These are phyloP conservation scores for Chymomyza costata DNA, from an alignment of 1,140 invertebrate genomes.

Conservation along the genomic window DNA sequence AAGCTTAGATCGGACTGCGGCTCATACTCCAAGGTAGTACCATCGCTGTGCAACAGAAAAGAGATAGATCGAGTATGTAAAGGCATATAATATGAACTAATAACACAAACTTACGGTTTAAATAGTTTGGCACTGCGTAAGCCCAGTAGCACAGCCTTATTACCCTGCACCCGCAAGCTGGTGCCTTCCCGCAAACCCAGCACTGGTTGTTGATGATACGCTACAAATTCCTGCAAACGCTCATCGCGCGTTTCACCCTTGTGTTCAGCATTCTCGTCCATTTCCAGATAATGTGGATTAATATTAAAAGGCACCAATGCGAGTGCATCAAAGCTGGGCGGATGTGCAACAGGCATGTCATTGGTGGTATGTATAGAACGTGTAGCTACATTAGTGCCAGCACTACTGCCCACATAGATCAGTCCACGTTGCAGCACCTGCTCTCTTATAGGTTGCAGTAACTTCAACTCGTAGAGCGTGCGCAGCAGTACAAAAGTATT, in stretches of 20 bases:
- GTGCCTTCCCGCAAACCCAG: conserved; percentile 84
- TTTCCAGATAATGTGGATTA: conserved; percentile 88
- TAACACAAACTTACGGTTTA: conserved; percentile 77
- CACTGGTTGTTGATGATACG: conserved; percentile 79
- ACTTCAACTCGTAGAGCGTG: conserved; percentile 81
- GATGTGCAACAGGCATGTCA: conserved; percentile 85
- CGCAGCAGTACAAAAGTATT: conserved; percentile 86
- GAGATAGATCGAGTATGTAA: neutral
- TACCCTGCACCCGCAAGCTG: conserved; percentile 80
- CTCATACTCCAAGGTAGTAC: conserved; percentile 76
- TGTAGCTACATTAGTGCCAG: conserved; percentile 89
- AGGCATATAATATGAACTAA: conserved; percentile 2
- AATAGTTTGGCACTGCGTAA: conserved; percentile 81
- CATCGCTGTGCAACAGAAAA: conserved; percentile 75
- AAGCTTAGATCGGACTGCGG: conserved; percentile 80
- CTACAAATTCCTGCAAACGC: conserved; percentile 82
- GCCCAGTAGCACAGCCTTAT: conserved; percentile 79
- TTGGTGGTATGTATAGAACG: conserved; percentile 88
- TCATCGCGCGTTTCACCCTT: conserved; percentile 86
- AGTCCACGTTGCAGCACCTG: conserved; percentile 80
- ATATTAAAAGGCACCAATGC: conserved; percentile 89
- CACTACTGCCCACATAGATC: conserved; percentile 87
- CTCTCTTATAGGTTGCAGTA: conserved; percentile 81
- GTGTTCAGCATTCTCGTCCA: conserved; percentile 79
- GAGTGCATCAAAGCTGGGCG: conserved; percentile 84